Base-by-base conservation (phyloP, 2,113 vertebrate species). In the Eira barbara region DNA sequence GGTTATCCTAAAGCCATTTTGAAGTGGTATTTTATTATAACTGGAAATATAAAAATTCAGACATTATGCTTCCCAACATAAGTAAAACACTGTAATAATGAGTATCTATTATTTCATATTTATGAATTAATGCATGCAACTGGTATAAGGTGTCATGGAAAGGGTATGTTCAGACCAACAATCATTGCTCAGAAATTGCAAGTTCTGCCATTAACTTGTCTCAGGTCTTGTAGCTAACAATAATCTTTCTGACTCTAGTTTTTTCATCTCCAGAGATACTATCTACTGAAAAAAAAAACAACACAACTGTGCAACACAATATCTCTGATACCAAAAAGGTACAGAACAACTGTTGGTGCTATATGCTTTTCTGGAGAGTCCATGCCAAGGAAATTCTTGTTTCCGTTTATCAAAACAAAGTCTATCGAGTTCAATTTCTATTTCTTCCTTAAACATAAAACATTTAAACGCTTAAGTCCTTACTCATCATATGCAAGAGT, bases 101-200 rank as follows among this genome's bases (percentile, higher is more conserved):
- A 93, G 14, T 76, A 63, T 36, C 92, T 82, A 92, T 52, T 63
- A 93, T 25, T 7, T 12, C n/a, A 71, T 87, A 82, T 73, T 90
- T 96, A 15, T 86, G 85, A 91, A 81, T 82, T n/a, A 94, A 96
- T 31, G 86, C n/a, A 92, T n/a, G 63, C 39, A 92, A 29, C 6
- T 92, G n/a, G 39, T 52, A 67, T 23, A 76, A 92, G 12, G n/a
- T 52, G 34, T 76, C 47, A 67, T 42, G 47, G 34, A 94, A 91
- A 91, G 39, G 36, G 3, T 61, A 87, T 18, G 36, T 42, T 74
- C 31, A 84, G 27, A 57, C 47, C 57, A 95, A 95, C 11, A 78
- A 69, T 82, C n/a, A 39, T 76, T 49, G 47, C 73, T 93, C 85
- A 95, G 59, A 95, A 91, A 94, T 71, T 18, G 42, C 73, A 11